These are phyloP conservation scores for Vanacampus margaritifer DNA, from an alignment of 2,113 vertebrate genomes.

Conservation along the genomic window DNA sequence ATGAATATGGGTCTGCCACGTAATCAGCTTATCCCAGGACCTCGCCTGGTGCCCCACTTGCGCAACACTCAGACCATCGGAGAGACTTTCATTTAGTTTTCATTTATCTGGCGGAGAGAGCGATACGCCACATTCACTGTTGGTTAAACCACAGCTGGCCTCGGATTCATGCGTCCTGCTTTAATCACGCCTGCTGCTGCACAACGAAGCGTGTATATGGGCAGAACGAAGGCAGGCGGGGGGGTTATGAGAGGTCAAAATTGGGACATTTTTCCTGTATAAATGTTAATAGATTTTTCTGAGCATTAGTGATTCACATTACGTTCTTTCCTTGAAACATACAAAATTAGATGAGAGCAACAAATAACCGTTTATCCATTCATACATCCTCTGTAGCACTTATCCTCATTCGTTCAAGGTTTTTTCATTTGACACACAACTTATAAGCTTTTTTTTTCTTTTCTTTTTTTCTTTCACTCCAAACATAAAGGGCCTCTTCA, in stretches of 20 bases:
- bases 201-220: constrained; percentile 14
- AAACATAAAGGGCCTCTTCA: neutral
- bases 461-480: neutral
- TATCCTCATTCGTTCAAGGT: neutral
- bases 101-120: constrained; percentile 39
- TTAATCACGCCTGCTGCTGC: constrained; percentile 35
- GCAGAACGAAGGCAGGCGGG: constrained; percentile 15
- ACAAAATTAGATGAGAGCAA: too few species aligned
- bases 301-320: neutral
- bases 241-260: constrained; percentile 14
- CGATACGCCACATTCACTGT: constrained; percentile 44
- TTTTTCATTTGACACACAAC: neutral
- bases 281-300: neutral
- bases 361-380: too few species aligned
- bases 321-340: neutral
- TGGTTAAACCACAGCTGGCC: constrained; percentile 38
- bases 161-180: constrained; percentile 35
- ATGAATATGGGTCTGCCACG: constrained; percentile 57
- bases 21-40: constrained; percentile 64
- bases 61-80: constrained; percentile 51
- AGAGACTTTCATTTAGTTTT: constrained; percentile 61
- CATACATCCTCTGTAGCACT: too few species aligned
- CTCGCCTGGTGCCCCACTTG: constrained; percentile 43
- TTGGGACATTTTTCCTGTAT: constrained; percentile 11
- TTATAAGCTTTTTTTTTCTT: neutral